Evolutionary conservation across 2,113 vertebrate genomes (phyloP).

Genomic region (Tetraodon nigroviridis): DNA sequence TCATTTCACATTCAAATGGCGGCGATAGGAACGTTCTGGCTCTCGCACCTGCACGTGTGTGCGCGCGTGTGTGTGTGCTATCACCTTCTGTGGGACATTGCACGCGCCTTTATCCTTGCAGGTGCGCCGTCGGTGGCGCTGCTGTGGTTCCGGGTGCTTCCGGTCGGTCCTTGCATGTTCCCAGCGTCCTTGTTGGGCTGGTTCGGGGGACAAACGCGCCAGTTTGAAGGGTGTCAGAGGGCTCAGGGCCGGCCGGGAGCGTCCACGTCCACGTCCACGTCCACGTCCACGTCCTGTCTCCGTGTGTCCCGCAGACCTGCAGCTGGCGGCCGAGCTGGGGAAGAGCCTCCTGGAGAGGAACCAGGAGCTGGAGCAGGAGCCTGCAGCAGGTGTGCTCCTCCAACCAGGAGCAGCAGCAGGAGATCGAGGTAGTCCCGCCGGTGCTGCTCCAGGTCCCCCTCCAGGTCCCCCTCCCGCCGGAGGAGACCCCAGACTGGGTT

Average conservation of each 20-base stretch:
- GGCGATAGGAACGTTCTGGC: background rate
- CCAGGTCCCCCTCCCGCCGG: no score
- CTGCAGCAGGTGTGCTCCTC: slow-evolving; percentile 90
- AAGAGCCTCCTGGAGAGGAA: slow-evolving; percentile 92
- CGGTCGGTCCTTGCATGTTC: no score
- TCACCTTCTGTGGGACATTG: no score
- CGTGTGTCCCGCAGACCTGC: slow-evolving; percentile 79
- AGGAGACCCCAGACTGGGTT: no score
- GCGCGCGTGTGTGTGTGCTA: no score
- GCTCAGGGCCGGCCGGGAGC: background rate
- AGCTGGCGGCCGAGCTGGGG: slow-evolving; percentile 94
- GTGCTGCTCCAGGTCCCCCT: no score
- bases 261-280: no score
- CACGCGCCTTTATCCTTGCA: background rate
- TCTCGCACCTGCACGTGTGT: no score
- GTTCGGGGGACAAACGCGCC: no score
- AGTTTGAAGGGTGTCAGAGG: background rate
- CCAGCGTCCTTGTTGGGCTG: no score
- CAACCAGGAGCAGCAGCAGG: slow-evolving; percentile 92
- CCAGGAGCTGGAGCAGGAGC: slow-evolving; percentile 89
- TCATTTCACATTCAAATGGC: background rate
- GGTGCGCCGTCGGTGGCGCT: background rate
- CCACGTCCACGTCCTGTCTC: background rate
- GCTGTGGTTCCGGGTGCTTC: background rate
- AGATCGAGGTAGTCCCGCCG: slow-evolving; percentile 98